A percentile compares a stretch with the other conserved stretches of the same genome.
Evolutionary conservation across 92 coral and sea anemone species (phyloP).

Genomic region (Pocillopora grandis): DNA sequence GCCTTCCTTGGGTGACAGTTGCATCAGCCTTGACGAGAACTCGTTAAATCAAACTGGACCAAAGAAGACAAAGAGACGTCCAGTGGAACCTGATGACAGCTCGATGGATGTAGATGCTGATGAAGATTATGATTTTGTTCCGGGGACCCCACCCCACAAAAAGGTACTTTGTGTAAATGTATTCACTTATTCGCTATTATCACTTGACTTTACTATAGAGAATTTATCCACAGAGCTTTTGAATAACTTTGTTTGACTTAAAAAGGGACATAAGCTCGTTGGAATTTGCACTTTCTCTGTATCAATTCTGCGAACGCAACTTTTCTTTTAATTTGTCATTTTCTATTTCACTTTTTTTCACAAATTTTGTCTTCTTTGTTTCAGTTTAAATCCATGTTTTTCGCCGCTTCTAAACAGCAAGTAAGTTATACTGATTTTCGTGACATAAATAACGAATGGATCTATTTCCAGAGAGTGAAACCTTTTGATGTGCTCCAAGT

Average conservation of each 20-base stretch:
- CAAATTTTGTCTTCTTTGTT: conserved; percentile 24
- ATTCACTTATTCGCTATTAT: background rate
- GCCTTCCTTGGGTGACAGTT: conserved; percentile 84
- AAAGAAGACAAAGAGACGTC: conserved; percentile 9
- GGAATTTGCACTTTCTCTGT: too few relatives aligned
- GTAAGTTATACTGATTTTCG: background rate
- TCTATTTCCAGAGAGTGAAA: background rate
- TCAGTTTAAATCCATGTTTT: conserved; percentile 97
- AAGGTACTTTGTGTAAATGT: conserved; percentile 56
- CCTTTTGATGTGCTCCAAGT: background rate
- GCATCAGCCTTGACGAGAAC: conserved; percentile 51
- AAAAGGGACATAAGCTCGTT: too few relatives aligned
- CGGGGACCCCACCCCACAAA: conserved; percentile 95
- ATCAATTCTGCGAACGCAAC: too few relatives aligned
- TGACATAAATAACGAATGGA: background rate
- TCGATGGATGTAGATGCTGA: conserved; percentile 56
- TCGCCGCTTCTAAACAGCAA: conserved; percentile 54
- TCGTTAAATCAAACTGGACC: conserved; percentile 27
- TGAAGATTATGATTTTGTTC: conserved; percentile 75
- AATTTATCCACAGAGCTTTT: too few relatives aligned
- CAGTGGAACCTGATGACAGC: conserved; percentile 53
- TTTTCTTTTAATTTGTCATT: background rate
- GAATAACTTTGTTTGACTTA: too few relatives aligned
- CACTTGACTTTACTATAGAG: too few relatives aligned
- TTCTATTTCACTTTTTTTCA: background rate